Evolutionary conservation across 2,797 vertebrate genomes (phyloP).

Genomic region (Tinamus major): DNA sequence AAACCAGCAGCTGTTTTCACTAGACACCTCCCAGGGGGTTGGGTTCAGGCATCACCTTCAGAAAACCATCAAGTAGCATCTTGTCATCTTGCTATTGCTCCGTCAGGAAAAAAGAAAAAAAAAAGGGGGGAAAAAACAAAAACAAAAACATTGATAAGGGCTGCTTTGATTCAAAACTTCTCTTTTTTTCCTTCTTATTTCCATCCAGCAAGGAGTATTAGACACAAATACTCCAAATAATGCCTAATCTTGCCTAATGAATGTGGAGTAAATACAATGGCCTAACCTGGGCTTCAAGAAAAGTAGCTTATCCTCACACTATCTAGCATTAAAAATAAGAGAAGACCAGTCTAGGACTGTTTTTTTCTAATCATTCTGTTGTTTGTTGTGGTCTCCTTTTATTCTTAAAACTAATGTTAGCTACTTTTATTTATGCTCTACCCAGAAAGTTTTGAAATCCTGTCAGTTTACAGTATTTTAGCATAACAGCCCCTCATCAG

Average conservation of each 20-base stretch:
- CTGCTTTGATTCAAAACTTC: background rate
- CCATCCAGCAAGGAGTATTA: background rate
- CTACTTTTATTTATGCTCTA: background rate
- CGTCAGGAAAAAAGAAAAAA: too few relatives aligned
- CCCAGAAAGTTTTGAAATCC: background rate
- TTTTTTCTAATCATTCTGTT: slow-evolving; percentile 28
- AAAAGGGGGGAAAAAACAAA: too few relatives aligned
- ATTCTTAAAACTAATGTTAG: background rate
- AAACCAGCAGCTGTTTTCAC: background rate
- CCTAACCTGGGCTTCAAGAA: background rate
- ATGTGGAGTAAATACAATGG: background rate
- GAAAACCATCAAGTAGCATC: background rate
- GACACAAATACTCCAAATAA: background rate
- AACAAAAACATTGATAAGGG: background rate
- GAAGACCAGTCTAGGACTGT: background rate
- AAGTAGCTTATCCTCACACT: background rate
- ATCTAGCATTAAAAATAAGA: background rate
- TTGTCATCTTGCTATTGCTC: background rate
- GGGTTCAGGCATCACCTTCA: background rate
- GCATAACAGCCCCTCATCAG: background rate
- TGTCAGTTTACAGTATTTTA: background rate
- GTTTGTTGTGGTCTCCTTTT: slow-evolving; percentile 35
- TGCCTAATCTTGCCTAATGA: background rate
- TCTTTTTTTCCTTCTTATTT: background rate
- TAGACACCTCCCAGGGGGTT: background rate